Percentiles rank a stretch among this genome's conserved stretches.
phyloP scores from a whole-genome alignment of 2,797 vertebrate species.

The Astyanax mexicanus region DNA sequence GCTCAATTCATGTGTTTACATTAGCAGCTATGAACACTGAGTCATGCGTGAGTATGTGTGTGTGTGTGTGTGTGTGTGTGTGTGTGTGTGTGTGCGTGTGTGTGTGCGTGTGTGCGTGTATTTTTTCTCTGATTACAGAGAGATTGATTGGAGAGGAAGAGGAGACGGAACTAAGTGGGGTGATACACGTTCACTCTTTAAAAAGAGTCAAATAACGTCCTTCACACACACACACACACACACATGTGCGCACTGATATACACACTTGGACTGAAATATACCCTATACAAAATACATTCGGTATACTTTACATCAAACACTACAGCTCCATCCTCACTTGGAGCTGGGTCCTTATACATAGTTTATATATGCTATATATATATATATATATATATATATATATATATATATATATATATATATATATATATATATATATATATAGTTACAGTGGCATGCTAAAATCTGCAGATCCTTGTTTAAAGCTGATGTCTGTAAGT shows the following conservation, averaged over 20 bases:
- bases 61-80: neutral
- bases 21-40: neutral
- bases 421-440: too few relatives aligned
- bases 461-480: too few relatives aligned
- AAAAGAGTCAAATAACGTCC: neutral
- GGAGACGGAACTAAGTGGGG: neutral
- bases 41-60: neutral
- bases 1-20: neutral
- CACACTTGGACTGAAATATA: neutral
- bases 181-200: neutral
- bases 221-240: neutral
- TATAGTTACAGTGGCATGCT: too few relatives aligned
- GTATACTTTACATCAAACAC: too few relatives aligned
- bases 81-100: neutral
- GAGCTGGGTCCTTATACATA: too few relatives aligned
- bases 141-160: conserved; percentile 4
- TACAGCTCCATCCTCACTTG: too few relatives aligned
- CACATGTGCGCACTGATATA: neutral
- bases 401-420: too few relatives aligned
- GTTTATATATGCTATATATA: too few relatives aligned
- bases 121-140: neutral
- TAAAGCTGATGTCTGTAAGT: too few relatives aligned
- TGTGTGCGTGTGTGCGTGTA: too few relatives aligned
- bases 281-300: too few relatives aligned
- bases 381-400: too few relatives aligned